Base-by-base conservation (phyloP, 2,113 vertebrate genomes). In the Oncorhynchus masou region DNA sequence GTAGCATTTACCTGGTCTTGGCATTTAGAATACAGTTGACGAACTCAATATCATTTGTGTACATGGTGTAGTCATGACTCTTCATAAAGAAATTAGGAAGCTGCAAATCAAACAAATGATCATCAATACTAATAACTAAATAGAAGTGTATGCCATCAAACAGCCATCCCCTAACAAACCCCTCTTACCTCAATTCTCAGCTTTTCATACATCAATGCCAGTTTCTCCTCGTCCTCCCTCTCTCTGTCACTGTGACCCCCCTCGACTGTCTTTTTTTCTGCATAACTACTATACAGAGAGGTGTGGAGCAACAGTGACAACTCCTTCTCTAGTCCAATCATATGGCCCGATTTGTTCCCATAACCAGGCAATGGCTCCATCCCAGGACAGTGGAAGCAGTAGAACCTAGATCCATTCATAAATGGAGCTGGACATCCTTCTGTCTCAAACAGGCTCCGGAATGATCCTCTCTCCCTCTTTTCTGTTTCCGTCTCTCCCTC, bases 21-120 rank as follows among this genome's bases (percentile, higher is more conserved):
- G 91, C 87, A 20, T 92, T 93, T 16, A 96, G 70, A 74, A 95
- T 89, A 49, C 92, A 93, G 25, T 95, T 96, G 90, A 96, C 91
- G 82, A 97, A 97, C 31, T 96, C 96, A 51, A 97, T 62, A 31
- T 97, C 93, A 0, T 64, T 75, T 0, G 95, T 93, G 78, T 97
- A 97, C 78, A 97, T 93, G 77, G 65, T 77, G 73, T 94, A 96
- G 81, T 97, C 94, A 0, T 95, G 96, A 29, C 76, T 90, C 76
- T 90, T 93, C 84, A 89, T 34, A 45, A 97, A 95, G 85, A 97
- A 94, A 31, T 65, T 86, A 13, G 96, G 96, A 34, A 97, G 91
- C 96, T 97, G 89, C 22, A 90, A 89, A 62, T 62, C 59, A 62
- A 22, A 62, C n/a, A 62, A 62, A 3, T 22, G 19, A 22, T 62